Base-by-base conservation (phyloP, 2,797 vertebrate species). In the Gouania willdenowi region DNA sequence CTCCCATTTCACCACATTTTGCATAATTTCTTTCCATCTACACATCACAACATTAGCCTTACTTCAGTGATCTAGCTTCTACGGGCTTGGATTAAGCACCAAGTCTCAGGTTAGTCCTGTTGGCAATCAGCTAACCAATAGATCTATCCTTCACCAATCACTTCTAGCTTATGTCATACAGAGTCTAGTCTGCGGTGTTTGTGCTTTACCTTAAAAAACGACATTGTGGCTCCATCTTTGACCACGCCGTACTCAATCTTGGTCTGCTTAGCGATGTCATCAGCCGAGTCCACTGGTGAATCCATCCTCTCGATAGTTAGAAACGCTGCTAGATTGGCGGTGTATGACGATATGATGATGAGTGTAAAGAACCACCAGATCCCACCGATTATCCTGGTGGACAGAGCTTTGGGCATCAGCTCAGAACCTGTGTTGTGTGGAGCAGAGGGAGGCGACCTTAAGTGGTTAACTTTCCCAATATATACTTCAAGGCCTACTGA, bases 331-430 rank as follows among this genome's bases (percentile, higher is more conserved):
- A 98, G 77, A 81, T 98, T 98, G 33, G 96, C 95, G 3, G 96
- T 98, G 70, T 98, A 98, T 56, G 96, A 98, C 5, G 96, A 98
- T 77, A 98, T 97, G 79, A 98, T 96, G 78, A 98, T 98, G 14
- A 98, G 92, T 0, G 96, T 98, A 88, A 98, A 98, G 85, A 98
- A 98, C 96, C 96, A 98, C 96, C 96, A 98, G 83, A 98, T 99
- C 25, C 95, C 96, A 3, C 97, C 97, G 2, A 99, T 98, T 85
- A 99, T 99, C 64, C 96, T 90, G 1, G 97, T 99, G 1, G 97
- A 99, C 48, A 99, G 88, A 2, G 97, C 97, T 81, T 98, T 98
- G 76, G 97, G 97, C 97, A 99, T 98, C 82, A 99, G 81, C 58
- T 99, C 97, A 0, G 97, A 99, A 41, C 97, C 97, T 99, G 88